Conservation (phyloP, 2,113 vertebrate genomes). For the Aspidoscelis tigris region DNA sequence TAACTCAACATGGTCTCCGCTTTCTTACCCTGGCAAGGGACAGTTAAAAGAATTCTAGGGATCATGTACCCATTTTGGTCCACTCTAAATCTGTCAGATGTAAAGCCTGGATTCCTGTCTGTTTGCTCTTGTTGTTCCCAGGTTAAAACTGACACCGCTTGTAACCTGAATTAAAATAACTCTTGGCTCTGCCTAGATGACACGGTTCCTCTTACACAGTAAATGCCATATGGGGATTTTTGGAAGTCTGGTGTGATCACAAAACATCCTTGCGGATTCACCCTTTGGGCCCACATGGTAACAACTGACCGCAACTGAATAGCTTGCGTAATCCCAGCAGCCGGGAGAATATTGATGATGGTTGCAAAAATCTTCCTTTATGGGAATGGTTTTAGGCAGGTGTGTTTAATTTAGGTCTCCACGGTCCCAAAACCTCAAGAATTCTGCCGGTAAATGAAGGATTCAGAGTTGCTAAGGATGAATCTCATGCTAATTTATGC, state of each 20-base stretch:
- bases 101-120: not conserved
- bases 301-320: not conserved
- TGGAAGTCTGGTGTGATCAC: not conserved
- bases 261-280: not conserved
- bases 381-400: too few relatives aligned
- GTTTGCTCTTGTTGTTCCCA: not conserved
- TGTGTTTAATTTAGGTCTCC: too few relatives aligned
- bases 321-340: not conserved
- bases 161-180: not conserved
- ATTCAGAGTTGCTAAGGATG: not conserved
- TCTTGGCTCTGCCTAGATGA: not conserved
- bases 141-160: not conserved
- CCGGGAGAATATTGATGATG: too few relatives aligned
- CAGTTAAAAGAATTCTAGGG: too few relatives aligned
- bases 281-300: not conserved
- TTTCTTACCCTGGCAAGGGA: too few relatives aligned
- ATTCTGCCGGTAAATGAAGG: not conserved
- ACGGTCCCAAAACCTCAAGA: too few relatives aligned
- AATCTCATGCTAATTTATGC: not conserved
- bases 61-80: too few relatives aligned
- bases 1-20: too few relatives aligned
- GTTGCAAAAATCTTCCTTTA: too few relatives aligned
- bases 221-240: not conserved
- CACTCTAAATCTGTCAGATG: too few relatives aligned
- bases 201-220: not conserved